Evolutionary conservation across 53 echinoderm and acorn worm genomes (phyloP).

Genomic region (Patiria pectinifera): DNA sequence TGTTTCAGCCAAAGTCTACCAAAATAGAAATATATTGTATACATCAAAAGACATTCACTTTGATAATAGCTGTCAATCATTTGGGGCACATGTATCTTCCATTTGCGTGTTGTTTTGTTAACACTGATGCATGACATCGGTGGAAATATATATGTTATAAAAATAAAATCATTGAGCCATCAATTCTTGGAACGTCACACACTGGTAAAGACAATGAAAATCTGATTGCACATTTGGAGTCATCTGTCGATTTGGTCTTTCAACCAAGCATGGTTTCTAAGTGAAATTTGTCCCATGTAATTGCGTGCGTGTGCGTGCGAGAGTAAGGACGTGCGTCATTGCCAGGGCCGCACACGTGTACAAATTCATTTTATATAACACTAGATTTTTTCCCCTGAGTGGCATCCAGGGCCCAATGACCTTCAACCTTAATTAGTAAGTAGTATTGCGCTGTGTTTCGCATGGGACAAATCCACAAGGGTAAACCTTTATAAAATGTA

Average conservation of each 20-base stretch:
- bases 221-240: background rate
- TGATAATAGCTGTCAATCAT: too few species aligned
- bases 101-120: too few species aligned
- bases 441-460: background rate
- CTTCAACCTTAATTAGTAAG: conserved; percentile 47
- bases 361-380: background rate
- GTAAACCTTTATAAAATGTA: background rate
- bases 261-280: conserved; percentile 29
- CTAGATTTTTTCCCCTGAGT: background rate
- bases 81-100: too few species aligned
- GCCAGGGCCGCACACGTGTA: conserved; percentile 13
- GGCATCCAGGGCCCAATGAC: conserved; percentile 39
- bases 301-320: conserved; percentile 7
- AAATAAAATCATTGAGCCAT: background rate
- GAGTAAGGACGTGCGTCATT: conserved; percentile 43
- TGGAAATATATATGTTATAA: background rate
- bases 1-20: too few species aligned
- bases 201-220: background rate
- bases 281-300: conserved; percentile 28
- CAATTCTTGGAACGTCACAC: background rate
- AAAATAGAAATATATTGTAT: too few species aligned
- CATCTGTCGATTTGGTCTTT: conserved; percentile 5
- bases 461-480: background rate
- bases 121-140: too few species aligned
- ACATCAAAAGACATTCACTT: too few species aligned